Evolutionary conservation across 2,888 invertebrate species (phyloP).

Genomic region (Trissolcus japonicus): DNA sequence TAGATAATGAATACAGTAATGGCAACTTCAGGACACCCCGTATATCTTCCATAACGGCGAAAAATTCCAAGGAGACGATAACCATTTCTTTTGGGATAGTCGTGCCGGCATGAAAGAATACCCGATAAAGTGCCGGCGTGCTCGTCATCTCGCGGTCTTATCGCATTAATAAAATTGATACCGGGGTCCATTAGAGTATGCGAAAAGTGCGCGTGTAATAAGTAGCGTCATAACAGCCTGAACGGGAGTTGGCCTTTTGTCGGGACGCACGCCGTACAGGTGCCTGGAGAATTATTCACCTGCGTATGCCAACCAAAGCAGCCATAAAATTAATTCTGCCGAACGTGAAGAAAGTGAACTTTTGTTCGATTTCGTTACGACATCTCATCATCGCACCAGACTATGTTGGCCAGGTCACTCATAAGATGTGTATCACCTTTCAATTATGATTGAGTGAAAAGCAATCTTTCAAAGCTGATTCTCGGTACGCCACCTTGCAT

Average conservation of each 20-base stretch:
- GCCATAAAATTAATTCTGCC: conserved; percentile 39
- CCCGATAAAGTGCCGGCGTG: conserved; percentile 30
- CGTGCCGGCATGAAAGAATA: conserved; percentile 41
- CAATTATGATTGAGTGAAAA: conserved; percentile 32
- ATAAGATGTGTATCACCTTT: conserved; percentile 31
- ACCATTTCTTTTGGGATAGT: conserved; percentile 46
- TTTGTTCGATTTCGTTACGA: conserved; percentile 42
- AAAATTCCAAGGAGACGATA: conserved; percentile 40
- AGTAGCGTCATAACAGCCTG: conserved; percentile 35
- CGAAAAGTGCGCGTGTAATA: conserved; percentile 34
- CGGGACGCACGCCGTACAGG: conserved; percentile 33
- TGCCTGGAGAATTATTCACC: conserved; percentile 42
- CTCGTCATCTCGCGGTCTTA: conserved; percentile 37
- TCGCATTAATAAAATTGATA: conserved; percentile 49
- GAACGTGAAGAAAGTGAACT: conserved; percentile 11
- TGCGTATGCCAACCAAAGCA: conserved; percentile 31
- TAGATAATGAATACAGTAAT: conserved; percentile 48
- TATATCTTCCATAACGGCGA: conserved; percentile 43
- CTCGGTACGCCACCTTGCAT: neutral
- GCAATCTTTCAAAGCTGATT: conserved; percentile 18
- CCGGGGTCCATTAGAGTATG: conserved; percentile 29
- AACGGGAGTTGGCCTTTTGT: conserved; percentile 37
- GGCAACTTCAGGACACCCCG: conserved; percentile 44
- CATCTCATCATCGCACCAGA: conserved; percentile 14
- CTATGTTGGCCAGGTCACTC: conserved; percentile 22